Base-by-base conservation (phyloP, 2,888 invertebrate genomes). In the Ophion costatus region DNA sequence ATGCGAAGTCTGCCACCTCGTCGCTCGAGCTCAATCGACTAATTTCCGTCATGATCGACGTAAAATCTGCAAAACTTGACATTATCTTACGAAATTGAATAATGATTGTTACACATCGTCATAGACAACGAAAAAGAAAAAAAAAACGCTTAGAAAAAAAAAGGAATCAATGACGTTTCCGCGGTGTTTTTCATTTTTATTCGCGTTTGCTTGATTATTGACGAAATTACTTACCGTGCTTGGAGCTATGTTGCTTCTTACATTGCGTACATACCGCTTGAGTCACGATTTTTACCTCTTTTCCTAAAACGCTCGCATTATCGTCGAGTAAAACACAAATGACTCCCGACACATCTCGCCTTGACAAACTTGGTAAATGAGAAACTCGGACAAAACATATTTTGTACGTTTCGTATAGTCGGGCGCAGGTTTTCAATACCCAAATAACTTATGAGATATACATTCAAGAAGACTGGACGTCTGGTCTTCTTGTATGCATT, bases 11-110 rank as follows among this genome's bases (percentile, higher is more conserved):
- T 59, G 80, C 88, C 63, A 79, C 88, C 63, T 91, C 89, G 9
- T 91, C 91, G 67, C 89, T 89, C 63, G 91, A 90, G 83, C 88
- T 88, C 38, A 77, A 73, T 63, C 75, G 74, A 63, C 76, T 76
- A 73, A 66, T 74, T 56, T 89, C 88, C 70, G 86, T 86, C 88
- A 87, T 90, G 42, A 24, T 74, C 9, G 22, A 56, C 51, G 71
- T 73, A 14, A 77, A 42, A 77, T 77, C 84, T 84, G 73, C 56
- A 57, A 38, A 67, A 24, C 45, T 45, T 9, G 45, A 45, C 24
- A 17, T 59, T 20, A n/a, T 59, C 22, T 14, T 17, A 17, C 51
- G 11, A 17, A 51, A 51, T 51, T 51, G 17, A 14, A 17, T 51
- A 17, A 51, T 4, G 51, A 17, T 51, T 14, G 51, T 51, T 51